These are phyloP conservation scores for Zaprionus kolodkinae DNA, from an alignment of 1,140 invertebrate species.

Conservation along the genomic window DNA sequence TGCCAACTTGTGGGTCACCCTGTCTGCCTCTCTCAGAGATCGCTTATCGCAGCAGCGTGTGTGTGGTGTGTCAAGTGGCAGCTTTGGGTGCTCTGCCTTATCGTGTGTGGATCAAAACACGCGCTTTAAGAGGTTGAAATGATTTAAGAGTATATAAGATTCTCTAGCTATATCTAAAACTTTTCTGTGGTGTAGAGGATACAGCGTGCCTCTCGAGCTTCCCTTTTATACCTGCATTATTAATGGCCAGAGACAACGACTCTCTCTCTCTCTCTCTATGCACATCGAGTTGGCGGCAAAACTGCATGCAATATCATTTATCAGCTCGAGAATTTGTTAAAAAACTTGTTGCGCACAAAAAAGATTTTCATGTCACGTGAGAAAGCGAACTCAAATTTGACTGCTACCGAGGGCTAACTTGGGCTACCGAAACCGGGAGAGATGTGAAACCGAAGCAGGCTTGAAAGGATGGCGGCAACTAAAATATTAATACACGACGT, in stretches of 20 bases:
- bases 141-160: background rate
- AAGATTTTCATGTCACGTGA: constrained; percentile 83
- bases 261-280: too few species aligned
- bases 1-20: constrained; percentile 53
- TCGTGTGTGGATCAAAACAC: constrained; percentile 7
- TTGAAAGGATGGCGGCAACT: constrained; percentile 71
- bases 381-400: constrained; percentile 43
- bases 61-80: constrained; percentile 27
- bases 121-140: background rate
- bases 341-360: constrained; percentile 82
- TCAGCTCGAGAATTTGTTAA: constrained; percentile 70
- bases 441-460: constrained; percentile 74
- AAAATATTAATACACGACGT: constrained; percentile 67
- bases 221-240: constrained; percentile 58
- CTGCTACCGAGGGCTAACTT: constrained; percentile 40
- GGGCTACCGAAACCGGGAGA: constrained; percentile 7
- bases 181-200: background rate
- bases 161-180: too few species aligned
- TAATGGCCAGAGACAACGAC: constrained; percentile 61
- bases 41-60: constrained; percentile 39
- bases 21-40: constrained; percentile 21
- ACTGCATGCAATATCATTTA: constrained; percentile 76
- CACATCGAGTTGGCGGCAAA: constrained; percentile 63
- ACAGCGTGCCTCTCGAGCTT: background rate
- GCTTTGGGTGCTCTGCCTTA: constrained; percentile 8